Percentiles rank a stretch among this genome's conserved stretches.
Evolutionary conservation across 2,113 vertebrate species (phyloP).

Genomic region (Lasiurus cinereus): DNA sequence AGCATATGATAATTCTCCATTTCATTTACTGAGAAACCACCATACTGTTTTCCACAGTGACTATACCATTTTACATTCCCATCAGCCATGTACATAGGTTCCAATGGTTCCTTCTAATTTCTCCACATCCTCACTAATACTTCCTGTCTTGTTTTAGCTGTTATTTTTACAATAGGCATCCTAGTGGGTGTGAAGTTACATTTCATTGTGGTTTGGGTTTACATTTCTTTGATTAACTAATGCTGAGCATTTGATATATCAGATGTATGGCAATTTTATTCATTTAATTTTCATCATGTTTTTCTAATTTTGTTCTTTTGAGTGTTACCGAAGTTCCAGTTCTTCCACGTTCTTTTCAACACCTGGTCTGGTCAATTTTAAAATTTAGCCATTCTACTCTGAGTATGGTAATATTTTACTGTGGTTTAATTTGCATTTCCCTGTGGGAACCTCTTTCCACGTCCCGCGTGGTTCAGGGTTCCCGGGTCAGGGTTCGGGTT

Average conservation of each 20-base stretch:
- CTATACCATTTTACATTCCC: not conserved
- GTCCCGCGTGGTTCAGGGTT: too few relatives aligned
- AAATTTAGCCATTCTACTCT: not conserved
- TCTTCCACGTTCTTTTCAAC: not conserved
- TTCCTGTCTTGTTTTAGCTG: not conserved
- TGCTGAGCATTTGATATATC: not conserved
- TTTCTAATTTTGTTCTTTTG: not conserved
- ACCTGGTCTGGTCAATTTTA: not conserved
- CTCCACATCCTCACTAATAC: not conserved
- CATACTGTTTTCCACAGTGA: not conserved
- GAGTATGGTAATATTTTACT: not conserved
- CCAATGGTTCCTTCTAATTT: not conserved
- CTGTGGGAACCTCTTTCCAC: too few relatives aligned
- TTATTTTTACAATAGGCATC: not conserved
- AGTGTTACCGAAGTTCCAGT: not conserved
- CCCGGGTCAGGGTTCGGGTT: too few relatives aligned
- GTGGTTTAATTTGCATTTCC: not conserved
- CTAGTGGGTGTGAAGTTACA: not conserved
- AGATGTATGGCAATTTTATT: not conserved
- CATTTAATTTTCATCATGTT: not conserved
- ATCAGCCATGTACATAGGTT: not conserved
- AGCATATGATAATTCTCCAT: not conserved
- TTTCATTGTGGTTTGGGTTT: not conserved
- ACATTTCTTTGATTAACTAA: constrained; percentile 33
- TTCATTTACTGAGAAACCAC: not conserved